Percentiles rank a stretch among this genome's conserved stretches.
phyloP scores from a whole-genome alignment of 2,888 invertebrate genomes.

The Ichneumoninae sp. region DNA sequence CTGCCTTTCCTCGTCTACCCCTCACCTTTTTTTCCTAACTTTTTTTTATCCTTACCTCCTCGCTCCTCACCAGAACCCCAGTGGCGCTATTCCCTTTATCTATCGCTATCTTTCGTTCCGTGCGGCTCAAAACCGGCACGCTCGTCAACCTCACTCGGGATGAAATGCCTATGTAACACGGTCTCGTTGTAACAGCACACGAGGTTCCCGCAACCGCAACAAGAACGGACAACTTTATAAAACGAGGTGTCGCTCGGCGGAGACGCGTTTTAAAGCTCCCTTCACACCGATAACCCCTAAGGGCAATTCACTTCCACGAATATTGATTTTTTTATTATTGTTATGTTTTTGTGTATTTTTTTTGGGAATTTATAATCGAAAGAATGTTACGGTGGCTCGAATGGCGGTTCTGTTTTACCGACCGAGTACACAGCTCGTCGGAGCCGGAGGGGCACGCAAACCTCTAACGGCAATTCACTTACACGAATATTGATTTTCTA shows the following conservation, averaged over 20 bases:
- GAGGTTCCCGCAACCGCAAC: slow-evolving; percentile 1
- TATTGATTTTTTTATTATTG: neutral
- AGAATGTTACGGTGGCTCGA: too few relatives aligned
- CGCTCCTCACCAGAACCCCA: neutral
- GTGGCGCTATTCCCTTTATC: neutral
- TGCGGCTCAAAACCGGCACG: neutral
- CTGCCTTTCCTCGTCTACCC: slow-evolving; percentile 30
- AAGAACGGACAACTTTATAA: slow-evolving; percentile 64
- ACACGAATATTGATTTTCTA: too few relatives aligned
- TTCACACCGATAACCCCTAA: slow-evolving; percentile 41
- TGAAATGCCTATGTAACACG: neutral
- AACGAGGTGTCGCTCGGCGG: slow-evolving; percentile 55
- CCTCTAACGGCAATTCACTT: neutral
- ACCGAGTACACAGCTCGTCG: too few relatives aligned
- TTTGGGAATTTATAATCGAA: too few relatives aligned
- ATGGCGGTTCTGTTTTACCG: too few relatives aligned
- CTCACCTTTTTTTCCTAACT: neutral
- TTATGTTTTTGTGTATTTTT: too few relatives aligned
- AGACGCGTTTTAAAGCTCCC: slow-evolving; percentile 51
- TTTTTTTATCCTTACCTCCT: neutral
- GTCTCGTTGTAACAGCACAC: slow-evolving; percentile 17
- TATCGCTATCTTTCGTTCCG: slow-evolving; percentile 15
- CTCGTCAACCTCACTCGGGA: slow-evolving; percentile 10
- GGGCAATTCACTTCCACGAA: neutral
- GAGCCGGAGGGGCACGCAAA: too few relatives aligned